Conservation (phyloP, 2,113 vertebrate species). For the Perca flavescens region DNA sequence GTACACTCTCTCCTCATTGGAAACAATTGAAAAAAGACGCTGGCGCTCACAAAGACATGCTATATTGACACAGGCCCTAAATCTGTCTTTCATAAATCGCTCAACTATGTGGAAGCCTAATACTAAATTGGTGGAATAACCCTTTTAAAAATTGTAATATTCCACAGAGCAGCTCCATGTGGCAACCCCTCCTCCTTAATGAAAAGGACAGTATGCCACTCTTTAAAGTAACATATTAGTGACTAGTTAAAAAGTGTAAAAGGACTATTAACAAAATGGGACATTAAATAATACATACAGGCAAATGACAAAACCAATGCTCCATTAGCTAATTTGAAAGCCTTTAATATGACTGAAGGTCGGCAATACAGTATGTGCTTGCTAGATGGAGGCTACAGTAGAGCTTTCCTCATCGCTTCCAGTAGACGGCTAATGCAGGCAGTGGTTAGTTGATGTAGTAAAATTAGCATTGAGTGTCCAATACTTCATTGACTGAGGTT, state of each 20-base stretch:
- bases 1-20: too few relatives aligned
- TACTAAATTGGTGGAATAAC: slow-evolving; percentile 7
- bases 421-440: not conserved
- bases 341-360: slow-evolving; percentile 3
- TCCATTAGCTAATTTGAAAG: not conserved
- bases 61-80: too few relatives aligned
- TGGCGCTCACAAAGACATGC: too few relatives aligned
- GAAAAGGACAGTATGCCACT: not conserved
- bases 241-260: not conserved
- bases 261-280: not conserved
- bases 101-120: not conserved
- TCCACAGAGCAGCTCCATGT: not conserved
- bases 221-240: not conserved
- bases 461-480: not conserved
- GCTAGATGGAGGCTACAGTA: not conserved
- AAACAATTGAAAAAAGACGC: too few relatives aligned
- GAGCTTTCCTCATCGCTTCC: not conserved
- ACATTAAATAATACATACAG: not conserved
- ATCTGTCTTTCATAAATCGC: too few relatives aligned
- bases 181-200: too few relatives aligned
- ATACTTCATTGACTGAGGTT: not conserved
- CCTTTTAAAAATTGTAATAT: not conserved
- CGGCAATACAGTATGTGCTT: not conserved
- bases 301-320: not conserved
- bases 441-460: not conserved